Evolutionary conservation across 2,888 invertebrate species (phyloP), one percentile per base, ranked within the genome.

Genomic region (Atethmia centrago): DNA sequence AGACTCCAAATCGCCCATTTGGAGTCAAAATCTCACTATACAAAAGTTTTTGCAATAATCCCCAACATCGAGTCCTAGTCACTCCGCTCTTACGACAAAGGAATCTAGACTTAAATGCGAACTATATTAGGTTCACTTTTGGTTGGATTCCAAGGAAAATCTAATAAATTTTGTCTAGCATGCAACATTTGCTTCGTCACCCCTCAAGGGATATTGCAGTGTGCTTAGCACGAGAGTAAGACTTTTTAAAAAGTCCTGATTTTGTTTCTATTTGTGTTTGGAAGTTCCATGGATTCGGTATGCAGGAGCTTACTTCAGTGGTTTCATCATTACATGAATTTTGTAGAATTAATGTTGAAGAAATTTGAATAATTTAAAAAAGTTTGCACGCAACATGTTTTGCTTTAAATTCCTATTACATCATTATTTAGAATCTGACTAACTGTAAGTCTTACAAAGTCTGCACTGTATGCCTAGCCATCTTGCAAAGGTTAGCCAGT

Each of bases 161-260:
- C 88, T 88, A 90, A 89, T 90, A 90, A 92, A 92, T 92, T 92
- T 91, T 85, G 91, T 91, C 89, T 90, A 89, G 90, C 90, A 90
- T 91, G 91, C 92, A 90, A 90, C 92, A 91, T 91, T 91, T 90
- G 89, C 88, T 83, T 89, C 89, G 92, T 91, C 91, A 90, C 89
- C 87, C 88, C 91, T 90, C 88, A 67, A 89, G 91, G 90, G 90
- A 90, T 89, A 90, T 89, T 88, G 89, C 88, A 87, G 87, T 81
- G 85, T 81, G 84, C 87, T 87, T 85, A 86, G 86, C 81, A 72
- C 73, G 71, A 65, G 77, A 86, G 79, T 82, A 85, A 71, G 84
- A 79, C 82, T 87, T 86, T 85, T 75, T 25, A 59, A 77, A 84
- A 85, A 86, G 79, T 85, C 62, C 76, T 74, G 77, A 79, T 83